Conservation (phyloP, 2,797 vertebrate species). For the Martes flavigula region DNA sequence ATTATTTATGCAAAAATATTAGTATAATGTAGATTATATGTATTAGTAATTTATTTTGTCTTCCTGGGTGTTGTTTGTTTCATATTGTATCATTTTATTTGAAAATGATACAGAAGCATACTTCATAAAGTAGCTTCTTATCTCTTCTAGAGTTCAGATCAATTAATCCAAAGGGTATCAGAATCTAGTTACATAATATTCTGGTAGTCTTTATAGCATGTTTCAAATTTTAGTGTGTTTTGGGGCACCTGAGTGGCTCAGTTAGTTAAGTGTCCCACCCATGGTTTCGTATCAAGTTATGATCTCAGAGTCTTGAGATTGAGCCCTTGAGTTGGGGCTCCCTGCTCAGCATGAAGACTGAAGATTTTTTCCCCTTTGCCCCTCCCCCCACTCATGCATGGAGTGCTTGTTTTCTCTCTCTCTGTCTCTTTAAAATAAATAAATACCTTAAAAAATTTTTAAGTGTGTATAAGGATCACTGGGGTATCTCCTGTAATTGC, state of each 20-base stretch:
- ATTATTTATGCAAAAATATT: slow-evolving; percentile 15
- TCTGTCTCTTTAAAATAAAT: neutral
- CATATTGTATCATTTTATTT: slow-evolving; percentile 9
- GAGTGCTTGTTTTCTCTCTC: neutral
- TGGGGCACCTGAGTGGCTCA: neutral
- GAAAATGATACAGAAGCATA: neutral
- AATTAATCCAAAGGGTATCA: neutral
- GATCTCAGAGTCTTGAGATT: neutral
- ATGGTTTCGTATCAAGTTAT: neutral
- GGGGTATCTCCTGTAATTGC: neutral
- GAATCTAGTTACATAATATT: neutral
- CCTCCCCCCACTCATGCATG: neutral
- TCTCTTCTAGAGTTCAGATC: neutral
- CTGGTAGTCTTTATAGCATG: neutral
- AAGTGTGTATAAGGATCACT: neutral
- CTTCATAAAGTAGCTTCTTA: neutral
- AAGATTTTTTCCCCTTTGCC: neutral
- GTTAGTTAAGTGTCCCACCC: neutral
- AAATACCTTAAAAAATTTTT: neutral
- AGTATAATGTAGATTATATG: neutral
- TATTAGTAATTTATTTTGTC: neutral
- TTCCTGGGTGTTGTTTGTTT: neutral
- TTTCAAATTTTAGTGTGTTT: neutral
- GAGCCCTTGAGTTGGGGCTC: neutral
- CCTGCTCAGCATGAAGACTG: neutral